Evolutionary conservation across 2,888 invertebrate species (phyloP).

Genomic region (Protula sp.): DNA sequence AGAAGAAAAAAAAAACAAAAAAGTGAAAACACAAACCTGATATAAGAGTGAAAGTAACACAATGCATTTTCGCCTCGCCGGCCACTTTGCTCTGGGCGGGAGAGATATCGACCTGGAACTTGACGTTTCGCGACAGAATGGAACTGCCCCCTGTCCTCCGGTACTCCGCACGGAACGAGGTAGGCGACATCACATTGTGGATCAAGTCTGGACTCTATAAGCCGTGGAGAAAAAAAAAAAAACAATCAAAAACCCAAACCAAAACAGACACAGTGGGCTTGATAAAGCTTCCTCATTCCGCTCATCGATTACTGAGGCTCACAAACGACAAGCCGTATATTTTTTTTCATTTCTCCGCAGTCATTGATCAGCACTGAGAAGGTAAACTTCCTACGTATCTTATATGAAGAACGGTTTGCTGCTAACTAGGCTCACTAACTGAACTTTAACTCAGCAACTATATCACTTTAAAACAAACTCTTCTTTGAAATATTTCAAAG

Average conservation of each 20-base stretch:
- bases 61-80: conserved; percentile 64
- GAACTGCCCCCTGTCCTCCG: conserved; percentile 80
- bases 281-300: not conserved
- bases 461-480: too few species aligned
- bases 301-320: conserved; percentile 2
- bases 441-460: too few species aligned
- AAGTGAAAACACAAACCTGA: conserved; percentile 84
- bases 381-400: too few species aligned
- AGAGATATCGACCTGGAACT: conserved; percentile 69
- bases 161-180: conserved; percentile 97
- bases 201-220: conserved; percentile 52
- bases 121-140: conserved; percentile 92
- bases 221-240: not conserved
- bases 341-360: too few species aligned
- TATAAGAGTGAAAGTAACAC: conserved; percentile 87
- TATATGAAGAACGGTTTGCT: too few species aligned
- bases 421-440: too few species aligned
- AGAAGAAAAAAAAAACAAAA: too few species aligned
- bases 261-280: too few species aligned
- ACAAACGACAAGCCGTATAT: too few species aligned
- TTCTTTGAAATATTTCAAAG: not conserved
- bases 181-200: conserved; percentile 96
- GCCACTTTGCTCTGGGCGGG: not conserved
- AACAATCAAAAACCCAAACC: too few species aligned
- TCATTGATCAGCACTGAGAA: too few species aligned